Percentiles rank a stretch among this genome's conserved stretches.
Conservation (phyloP, 37 sponge, comb jelly and placozoan species). For the Crambe crambe region DNA sequence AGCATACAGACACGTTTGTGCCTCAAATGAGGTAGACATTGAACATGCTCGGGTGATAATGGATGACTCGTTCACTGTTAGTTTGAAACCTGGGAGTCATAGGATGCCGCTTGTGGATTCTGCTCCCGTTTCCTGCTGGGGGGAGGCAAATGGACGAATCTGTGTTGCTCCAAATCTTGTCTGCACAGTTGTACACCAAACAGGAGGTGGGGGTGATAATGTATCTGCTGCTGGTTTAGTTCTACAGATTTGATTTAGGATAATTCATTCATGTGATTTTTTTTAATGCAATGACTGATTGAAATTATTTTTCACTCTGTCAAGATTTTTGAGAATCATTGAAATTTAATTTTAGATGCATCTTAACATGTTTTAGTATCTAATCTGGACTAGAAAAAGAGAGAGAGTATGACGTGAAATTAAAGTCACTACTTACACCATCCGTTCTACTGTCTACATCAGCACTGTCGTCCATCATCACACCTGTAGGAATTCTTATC, state of each 20-base stretch:
- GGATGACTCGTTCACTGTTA: constrained; percentile 76
- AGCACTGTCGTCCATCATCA: not conserved
- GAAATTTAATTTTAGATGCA: not conserved
- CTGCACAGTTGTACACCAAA: constrained; percentile 69
- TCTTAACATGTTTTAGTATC: not conserved
- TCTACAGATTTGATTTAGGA: constrained; percentile 35
- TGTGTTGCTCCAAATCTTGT: constrained; percentile 84
- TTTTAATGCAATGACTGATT: too few relatives aligned
- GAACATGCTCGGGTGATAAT: constrained; percentile 61
- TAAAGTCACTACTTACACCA: not conserved
- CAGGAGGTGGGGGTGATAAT: constrained; percentile 82
- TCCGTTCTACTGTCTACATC: not conserved
- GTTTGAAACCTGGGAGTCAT: constrained; percentile 41
- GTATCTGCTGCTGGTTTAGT: constrained; percentile 74
- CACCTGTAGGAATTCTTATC: not conserved
- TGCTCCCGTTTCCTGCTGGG: constrained; percentile 82
- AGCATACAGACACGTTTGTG: constrained; percentile 77
- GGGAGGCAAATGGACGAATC: constrained; percentile 53
- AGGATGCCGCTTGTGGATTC: constrained; percentile 71
- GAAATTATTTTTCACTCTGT: too few relatives aligned
- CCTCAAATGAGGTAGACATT: constrained; percentile 33
- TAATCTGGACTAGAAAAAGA: not conserved
- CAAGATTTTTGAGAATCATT: too few relatives aligned
- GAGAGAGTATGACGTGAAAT: not conserved
- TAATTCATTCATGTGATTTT: too few relatives aligned